These are phyloP conservation scores for Cosmorhoe ocellata DNA, from an alignment of 2,888 invertebrate genomes.

Conservation along the genomic window DNA sequence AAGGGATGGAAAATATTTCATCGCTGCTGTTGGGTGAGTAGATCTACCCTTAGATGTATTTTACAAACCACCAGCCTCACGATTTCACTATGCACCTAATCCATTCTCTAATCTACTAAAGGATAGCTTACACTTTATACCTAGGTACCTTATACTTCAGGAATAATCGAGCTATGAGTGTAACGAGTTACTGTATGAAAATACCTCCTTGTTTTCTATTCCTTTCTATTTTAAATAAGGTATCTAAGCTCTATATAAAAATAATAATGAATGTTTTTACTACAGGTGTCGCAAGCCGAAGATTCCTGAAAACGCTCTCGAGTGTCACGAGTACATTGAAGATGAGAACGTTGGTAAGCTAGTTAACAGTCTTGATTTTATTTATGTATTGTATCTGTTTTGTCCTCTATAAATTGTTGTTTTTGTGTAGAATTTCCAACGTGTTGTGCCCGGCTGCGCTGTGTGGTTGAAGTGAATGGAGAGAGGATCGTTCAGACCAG, in stretches of 20 bases:
- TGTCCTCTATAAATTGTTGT: background rate
- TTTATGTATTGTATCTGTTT: background rate
- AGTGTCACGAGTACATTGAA: constrained; percentile 78
- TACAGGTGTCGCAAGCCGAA: constrained; percentile 75
- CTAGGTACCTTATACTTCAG: no score
- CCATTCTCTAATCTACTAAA: no score
- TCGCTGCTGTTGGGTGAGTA: constrained; percentile 72
- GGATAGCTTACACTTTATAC: no score
- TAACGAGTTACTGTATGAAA: no score
- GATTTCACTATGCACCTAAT: no score
- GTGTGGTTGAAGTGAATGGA: constrained; percentile 74
- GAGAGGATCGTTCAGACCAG: constrained; percentile 75
- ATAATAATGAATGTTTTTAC: background rate
- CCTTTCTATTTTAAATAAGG: no score
- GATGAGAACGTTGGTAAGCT: constrained; percentile 76
- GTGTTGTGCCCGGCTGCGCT: constrained; percentile 71
- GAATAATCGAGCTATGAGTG: no score
- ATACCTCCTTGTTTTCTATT: no score
- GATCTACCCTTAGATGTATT: no score
- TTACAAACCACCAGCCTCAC: no score
- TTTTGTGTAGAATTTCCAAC: constrained; percentile 67
- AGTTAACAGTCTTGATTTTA: background rate
- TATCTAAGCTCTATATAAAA: no score
- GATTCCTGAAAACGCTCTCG: constrained; percentile 76
- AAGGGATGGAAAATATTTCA: constrained; percentile 75